phyloP scores from a whole-genome alignment of 2,888 invertebrate genomes.

The Baronia brevicornis region DNA sequence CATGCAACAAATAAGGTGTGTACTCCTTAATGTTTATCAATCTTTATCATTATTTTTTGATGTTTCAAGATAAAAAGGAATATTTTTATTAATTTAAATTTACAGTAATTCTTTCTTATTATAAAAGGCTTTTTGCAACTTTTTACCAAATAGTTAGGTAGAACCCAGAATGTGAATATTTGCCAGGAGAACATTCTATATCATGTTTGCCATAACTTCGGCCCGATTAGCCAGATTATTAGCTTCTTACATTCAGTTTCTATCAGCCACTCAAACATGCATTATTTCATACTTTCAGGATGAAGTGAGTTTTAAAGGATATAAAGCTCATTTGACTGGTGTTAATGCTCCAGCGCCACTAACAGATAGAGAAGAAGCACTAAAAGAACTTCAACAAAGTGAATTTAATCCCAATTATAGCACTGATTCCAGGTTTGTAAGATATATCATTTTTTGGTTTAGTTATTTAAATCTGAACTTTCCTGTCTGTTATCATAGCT shows the following conservation, averaged over 20 bases:
- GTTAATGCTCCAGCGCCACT: slow-evolving; percentile 92
- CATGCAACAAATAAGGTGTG: slow-evolving; percentile 90
- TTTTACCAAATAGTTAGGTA: no score
- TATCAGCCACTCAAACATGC: slow-evolving; percentile 14
- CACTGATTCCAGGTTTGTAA: slow-evolving; percentile 79
- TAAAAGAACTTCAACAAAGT: slow-evolving; percentile 84
- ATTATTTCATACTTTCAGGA: slow-evolving; percentile 61
- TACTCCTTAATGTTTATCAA: neutral
- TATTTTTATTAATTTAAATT: no score
- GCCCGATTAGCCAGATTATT: no score
- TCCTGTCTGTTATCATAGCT: no score
- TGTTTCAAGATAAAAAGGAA: no score
- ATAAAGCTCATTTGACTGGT: slow-evolving; percentile 84
- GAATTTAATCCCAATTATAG: slow-evolving; percentile 85
- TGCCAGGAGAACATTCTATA: no score
- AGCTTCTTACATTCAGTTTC: no score
- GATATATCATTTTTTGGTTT: slow-evolving; percentile 1
- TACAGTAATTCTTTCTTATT: no score
- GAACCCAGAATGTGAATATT: no score
- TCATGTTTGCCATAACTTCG: no score
- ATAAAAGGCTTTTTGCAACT: no score
- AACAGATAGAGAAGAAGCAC: slow-evolving; percentile 89
- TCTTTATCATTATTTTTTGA: no score
- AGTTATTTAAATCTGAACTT: neutral
- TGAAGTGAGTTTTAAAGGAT: slow-evolving; percentile 89